phyloP scores from a whole-genome alignment of 2,888 invertebrate species.

The Drosophila kokeensis region DNA sequence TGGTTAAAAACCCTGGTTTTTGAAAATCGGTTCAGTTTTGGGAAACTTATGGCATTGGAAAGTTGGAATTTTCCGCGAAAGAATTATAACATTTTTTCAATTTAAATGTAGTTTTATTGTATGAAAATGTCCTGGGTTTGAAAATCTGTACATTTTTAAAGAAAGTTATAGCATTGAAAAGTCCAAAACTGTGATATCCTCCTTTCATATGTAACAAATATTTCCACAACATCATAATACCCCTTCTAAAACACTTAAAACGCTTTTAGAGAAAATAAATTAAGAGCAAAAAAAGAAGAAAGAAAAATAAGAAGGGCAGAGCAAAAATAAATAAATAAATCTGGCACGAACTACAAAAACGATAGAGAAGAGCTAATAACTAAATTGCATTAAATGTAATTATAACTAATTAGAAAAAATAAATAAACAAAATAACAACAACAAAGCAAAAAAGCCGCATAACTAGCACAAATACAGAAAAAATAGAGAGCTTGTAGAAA shows the following conservation, averaged over 20 bases:
- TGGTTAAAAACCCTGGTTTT: not conserved
- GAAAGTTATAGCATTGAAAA: not conserved
- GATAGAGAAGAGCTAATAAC: constrained; percentile 68
- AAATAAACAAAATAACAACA: constrained; percentile 37
- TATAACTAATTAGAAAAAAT: constrained; percentile 82
- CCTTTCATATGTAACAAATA: not conserved
- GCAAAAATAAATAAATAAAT: constrained; percentile 31
- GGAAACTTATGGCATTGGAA: not conserved
- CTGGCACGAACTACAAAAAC: constrained; percentile 67
- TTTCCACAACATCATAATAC: not conserved
- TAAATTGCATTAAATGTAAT: constrained; percentile 84
- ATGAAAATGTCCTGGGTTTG: not conserved
- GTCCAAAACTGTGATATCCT: not conserved
- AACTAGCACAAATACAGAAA: constrained; percentile 57
- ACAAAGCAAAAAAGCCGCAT: constrained; percentile 33
- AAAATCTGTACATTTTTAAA: not conserved
- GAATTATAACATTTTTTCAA: not conserved
- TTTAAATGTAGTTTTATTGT: not conserved
- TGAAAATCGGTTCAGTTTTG: not conserved
- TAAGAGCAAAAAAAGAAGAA: constrained; percentile 10
- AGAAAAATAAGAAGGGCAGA: constrained; percentile 15
- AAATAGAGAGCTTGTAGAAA: constrained; percentile 18
- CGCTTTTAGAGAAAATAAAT: constrained; percentile 17
- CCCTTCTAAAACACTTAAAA: not conserved
- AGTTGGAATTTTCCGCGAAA: not conserved